Base-by-base conservation (phyloP, 1,140 invertebrate species). In the Drosophila orosa region DNA sequence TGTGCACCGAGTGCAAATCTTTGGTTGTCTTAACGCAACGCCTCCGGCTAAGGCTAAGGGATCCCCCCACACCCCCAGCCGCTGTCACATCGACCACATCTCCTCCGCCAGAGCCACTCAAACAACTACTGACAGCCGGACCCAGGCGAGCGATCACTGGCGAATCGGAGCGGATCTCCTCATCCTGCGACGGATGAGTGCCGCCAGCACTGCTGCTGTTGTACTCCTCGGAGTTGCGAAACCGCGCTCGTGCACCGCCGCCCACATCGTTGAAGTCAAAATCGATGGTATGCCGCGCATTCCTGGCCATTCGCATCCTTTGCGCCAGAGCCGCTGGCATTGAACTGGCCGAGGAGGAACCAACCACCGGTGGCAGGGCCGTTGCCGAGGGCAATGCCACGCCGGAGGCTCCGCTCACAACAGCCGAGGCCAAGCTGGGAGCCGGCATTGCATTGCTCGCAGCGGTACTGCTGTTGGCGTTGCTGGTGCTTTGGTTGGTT, bases 1-100 rank as follows among this genome's bases (percentile, higher is more conserved):
- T 96, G 80, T 96, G 95, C 44, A 95, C 92, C 78, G 95, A 94
- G 68, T 78, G 95, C 50, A 96, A 95, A 81, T 95, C 90, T 79
- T 86, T 85, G 48, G 83, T 40, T 78, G 74, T 81, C 79, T 92
- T 92, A 75, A 90, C 91, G 83, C 91, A 84, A 78, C 91, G 90
- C 37, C 91, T 74, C 12, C 91, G 81, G 57, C 52, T 55, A 2
- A 57, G 81, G 57, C 52, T 55, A 2, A 57, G 40, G 15, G 35
- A 25, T n/a, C 57, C 63, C 12, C 19, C 15, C 50, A 42, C 47
- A 17, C 57, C 54, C 27, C 55, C 56, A 31, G 47, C 29, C 54
- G 76, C 25, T 62, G 83, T 71, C 37, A 63, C 80, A 10, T 84
- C 78, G 12, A 74, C 42, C 15, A 42, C 44, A 35, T 90, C 61